Base-by-base conservation (phyloP, 2,113 vertebrate genomes). In the Phalacrocorax carbo region DNA sequence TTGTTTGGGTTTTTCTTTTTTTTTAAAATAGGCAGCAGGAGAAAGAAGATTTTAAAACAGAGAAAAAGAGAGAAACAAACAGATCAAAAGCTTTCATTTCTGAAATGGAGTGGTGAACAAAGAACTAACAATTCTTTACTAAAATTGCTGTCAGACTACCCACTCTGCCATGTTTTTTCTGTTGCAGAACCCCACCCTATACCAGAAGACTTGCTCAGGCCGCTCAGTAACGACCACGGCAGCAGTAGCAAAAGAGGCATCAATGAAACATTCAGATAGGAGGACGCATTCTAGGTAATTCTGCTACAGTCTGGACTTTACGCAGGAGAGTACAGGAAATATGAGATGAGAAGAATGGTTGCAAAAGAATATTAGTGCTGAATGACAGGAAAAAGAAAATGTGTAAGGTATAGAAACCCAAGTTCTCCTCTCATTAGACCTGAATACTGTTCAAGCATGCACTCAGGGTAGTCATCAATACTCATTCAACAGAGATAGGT, bases 401-500 rank as follows among this genome's bases (percentile, higher is more conserved):
- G 13, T 0, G 0, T 5, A 60, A 30, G 17, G 48, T 22, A 34
- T 2, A 62, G 61, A 79, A 93, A 88, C 9, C 27, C 36, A 75
- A 30, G 20, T 36, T 72, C 70, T 90, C 34, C 52, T 20, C 42
- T 64, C 77, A 17, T 60, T 66, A 81, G 19, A 48, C 19, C 30
- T 32, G 4, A 3, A 25, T 42, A 13, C 5, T 42, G 21, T 23
- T 70, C 68, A 44, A 55, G 32, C 44, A n/a, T 2, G 30, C 21
- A 21, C 57, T 73, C 22, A 5, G 20, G 58, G 12, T 30, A 25
- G 18, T 40, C 60, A 86, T 34, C 49, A 27, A 62, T 36, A 48
- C 9, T 66, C 16, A 9, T 30, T 91, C 77, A 73, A 16, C 9
- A 83, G 23, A 48, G 21, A 40, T 1, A 38, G 19, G 15, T 71